Evolutionary conservation across 2,113 vertebrate genomes (phyloP).

Genomic region (Chlorodrepanis virens): DNA sequence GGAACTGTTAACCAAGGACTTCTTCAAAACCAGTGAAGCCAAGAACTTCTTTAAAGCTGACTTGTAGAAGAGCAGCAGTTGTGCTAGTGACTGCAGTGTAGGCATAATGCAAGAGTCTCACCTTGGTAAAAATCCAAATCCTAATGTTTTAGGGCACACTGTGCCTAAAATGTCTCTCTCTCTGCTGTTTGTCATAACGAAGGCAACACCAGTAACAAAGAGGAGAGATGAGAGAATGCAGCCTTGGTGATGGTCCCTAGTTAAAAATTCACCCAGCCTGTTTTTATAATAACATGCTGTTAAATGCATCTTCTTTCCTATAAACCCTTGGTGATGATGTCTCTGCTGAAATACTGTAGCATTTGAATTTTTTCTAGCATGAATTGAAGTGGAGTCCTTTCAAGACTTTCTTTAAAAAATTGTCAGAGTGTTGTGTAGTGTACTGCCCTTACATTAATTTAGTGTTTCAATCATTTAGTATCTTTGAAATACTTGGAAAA

Average conservation of each 20-base stretch:
- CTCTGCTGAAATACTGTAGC: neutral
- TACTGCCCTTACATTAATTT: neutral
- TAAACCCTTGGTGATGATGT: neutral
- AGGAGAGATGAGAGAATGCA: neutral
- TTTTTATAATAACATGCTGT: neutral
- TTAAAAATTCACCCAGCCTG: neutral
- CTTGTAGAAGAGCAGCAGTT: neutral
- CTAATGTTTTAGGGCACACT: neutral
- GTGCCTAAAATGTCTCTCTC: neutral
- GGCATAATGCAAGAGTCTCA: neutral
- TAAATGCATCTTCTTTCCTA: neutral
- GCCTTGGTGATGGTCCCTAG: neutral
- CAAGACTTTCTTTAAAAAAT: neutral
- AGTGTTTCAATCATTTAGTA: neutral
- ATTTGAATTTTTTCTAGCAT: neutral
- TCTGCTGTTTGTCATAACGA: neutral
- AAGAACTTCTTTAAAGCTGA: neutral
- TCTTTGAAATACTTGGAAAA: neutral
- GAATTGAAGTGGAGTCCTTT: neutral
- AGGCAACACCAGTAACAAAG: neutral
- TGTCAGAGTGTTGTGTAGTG: neutral
- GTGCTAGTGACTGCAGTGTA: accelerated
- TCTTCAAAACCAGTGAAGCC: neutral
- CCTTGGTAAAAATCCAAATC: neutral
- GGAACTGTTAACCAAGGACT: neutral